phyloP scores from a whole-genome alignment of 2,797 vertebrate genomes.

The Glossophaga mutica region DNA sequence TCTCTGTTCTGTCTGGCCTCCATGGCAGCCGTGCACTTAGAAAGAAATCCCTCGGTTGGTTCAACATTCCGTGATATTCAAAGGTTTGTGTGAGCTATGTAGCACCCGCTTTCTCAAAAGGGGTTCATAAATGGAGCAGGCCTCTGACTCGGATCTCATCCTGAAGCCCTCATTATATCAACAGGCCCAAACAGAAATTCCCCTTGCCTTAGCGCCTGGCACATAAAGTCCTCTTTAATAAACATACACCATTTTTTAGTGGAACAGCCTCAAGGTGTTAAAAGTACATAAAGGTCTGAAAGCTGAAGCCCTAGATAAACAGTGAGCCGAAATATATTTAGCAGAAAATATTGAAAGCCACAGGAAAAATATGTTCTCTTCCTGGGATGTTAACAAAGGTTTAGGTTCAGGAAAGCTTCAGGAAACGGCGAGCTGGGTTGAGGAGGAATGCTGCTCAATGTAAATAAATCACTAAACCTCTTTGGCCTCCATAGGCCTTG shows the following conservation, averaged over 20 bases:
- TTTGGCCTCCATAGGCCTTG: slow-evolving; percentile 57
- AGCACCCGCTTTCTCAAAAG: slow-evolving; percentile 54
- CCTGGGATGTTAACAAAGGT: slow-evolving; percentile 62
- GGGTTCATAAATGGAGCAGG: slow-evolving; percentile 47
- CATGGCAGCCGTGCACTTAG: not conserved
- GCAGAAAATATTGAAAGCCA: slow-evolving; percentile 71
- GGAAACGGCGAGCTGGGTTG: slow-evolving; percentile 55
- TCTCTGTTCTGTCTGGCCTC: not conserved
- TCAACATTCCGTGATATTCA: slow-evolving; percentile 18
- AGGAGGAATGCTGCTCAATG: slow-evolving; percentile 43
- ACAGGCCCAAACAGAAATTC: slow-evolving; percentile 62
- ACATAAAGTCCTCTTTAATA: slow-evolving; percentile 60
- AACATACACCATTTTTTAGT: slow-evolving; percentile 46
- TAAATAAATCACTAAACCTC: slow-evolving; percentile 71
- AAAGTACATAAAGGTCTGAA: slow-evolving; percentile 64
- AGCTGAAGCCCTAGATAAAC: slow-evolving; percentile 63
- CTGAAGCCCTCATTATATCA: slow-evolving; percentile 59
- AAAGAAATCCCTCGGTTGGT: slow-evolving; percentile 69
- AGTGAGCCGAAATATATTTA: slow-evolving; percentile 64
- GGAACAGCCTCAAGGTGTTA: slow-evolving; percentile 61
- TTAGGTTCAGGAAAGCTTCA: slow-evolving; percentile 68
- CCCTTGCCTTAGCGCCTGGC: slow-evolving; percentile 21
- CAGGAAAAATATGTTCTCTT: slow-evolving; percentile 65
- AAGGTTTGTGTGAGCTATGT: slow-evolving; percentile 41
- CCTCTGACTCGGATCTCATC: slow-evolving; percentile 57